Evolutionary conservation across 2,113 vertebrate species (phyloP), one percentile per base, ranked within the genome.

Genomic region (Falco punctatus): DNA sequence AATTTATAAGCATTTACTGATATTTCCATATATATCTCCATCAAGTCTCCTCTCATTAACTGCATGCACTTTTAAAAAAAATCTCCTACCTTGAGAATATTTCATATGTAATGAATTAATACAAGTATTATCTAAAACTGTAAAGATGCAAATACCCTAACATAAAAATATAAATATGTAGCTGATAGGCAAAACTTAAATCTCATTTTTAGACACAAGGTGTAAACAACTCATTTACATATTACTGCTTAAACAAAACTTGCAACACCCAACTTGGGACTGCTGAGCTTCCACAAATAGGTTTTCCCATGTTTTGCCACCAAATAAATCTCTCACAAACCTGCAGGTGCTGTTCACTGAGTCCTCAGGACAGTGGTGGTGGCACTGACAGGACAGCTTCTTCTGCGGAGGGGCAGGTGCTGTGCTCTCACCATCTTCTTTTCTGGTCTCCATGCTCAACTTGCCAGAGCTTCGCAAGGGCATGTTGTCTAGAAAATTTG

Each of bases 281-380:
- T 55, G 27, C 49, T 52, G 35, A 84, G 57, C 17, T 48, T 44
- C 32, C 13, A 46, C 15, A 74, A 65, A 69, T 6, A n/a, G 5
- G 4, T 40, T 52, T 64, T 33, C 35, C 38, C 27, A 38, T 10
- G 11, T 22, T 64, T 59, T 15, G 51, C 3, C 35, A 51, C 12
- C 28, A 44, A 44, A 5, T 15, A 33, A 2, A 6, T 40, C 26
- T 49, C 13, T 42, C 72, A 98, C 98, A 73, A 93, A 99, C 99
- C 99, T 99, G 99, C 99, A 99, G n/a, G 99, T 99, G 95, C 98
- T 99, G 97, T 99, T 99, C 94, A 97, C 98, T 0, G 99, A 99
- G 87, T 99, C 99, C 72, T 99, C 99, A 1, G 99, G 99, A 91
- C 99, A 99, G 69, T 99, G 98, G 94, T 99, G 99, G 83, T 99